Conservation (phyloP, 1,140 invertebrate species). For the Trichonephila clavata region DNA sequence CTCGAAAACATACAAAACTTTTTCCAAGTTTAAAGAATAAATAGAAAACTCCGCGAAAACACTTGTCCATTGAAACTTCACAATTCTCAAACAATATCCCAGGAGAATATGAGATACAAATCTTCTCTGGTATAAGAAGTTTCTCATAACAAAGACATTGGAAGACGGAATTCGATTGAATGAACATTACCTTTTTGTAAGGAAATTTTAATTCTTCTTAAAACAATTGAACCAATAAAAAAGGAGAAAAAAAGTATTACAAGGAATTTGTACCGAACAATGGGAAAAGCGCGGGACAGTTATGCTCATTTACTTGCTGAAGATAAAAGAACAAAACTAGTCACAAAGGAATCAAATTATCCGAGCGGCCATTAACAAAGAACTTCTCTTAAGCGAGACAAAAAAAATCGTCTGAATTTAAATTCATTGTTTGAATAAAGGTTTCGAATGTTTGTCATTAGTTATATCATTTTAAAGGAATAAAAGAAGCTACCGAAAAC, state of each 20-base stretch:
- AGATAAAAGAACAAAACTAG: neutral
- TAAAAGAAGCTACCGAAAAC: conserved; percentile 39
- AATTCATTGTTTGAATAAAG: conserved; percentile 56
- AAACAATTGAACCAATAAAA: neutral
- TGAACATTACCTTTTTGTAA: conserved; percentile 19
- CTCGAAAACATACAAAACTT: neutral
- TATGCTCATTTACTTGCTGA: conserved; percentile 39
- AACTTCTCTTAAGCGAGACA: conserved; percentile 14
- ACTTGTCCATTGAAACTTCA: neutral
- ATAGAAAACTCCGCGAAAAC: neutral
- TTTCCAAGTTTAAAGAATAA: neutral
- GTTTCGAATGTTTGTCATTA: conserved; percentile 58
- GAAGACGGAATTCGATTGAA: neutral
- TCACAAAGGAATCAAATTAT: conserved; percentile 61
- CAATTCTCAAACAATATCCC: conserved; percentile 17
- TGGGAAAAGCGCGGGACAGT: conserved; percentile 12
- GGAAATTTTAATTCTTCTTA: conserved; percentile 26
- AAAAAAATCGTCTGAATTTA: conserved; percentile 37
- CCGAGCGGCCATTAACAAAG: conserved; percentile 38
- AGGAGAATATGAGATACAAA: neutral
- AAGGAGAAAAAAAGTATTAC: neutral
- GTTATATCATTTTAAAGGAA: conserved; percentile 24
- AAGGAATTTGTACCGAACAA: conserved; percentile 13
- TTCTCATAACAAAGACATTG: conserved; percentile 1
- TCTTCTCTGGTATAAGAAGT: neutral